phyloP scores from a whole-genome alignment of 2,113 vertebrate genomes.

The Formicarius rufipectus region DNA sequence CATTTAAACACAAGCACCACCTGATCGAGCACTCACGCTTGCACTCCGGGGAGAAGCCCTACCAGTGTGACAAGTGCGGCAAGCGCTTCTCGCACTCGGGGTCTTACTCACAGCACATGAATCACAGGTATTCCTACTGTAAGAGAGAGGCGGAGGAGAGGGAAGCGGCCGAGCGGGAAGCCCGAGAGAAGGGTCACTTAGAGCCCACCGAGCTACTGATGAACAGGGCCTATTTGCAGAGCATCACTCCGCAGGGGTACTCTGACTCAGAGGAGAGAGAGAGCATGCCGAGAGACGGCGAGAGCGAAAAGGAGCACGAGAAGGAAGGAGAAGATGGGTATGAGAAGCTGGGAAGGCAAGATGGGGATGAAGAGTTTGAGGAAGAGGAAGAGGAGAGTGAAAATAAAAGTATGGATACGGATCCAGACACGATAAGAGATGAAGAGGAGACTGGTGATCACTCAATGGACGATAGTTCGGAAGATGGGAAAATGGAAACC shows the following conservation, averaged over 20 bases:
- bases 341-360: conserved; percentile 88
- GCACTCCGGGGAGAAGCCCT: conserved; percentile 98
- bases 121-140: conserved; percentile 99
- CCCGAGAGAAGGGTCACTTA: conserved; percentile 93
- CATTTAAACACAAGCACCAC: conserved; percentile 99
- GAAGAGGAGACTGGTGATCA: conserved; percentile 97
- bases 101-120: conserved; percentile 99
- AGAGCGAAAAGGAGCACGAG: conserved; percentile 88
- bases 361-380: conserved; percentile 92
- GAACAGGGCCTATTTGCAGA: conserved; percentile 96
- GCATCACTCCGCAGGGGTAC: conserved; percentile 93
- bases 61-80: conserved; percentile 98
- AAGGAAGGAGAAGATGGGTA: conserved; percentile 91
- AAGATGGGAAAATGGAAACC: conserved; percentile 99
- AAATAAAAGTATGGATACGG: conserved; percentile 98
- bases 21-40: conserved; percentile 97
- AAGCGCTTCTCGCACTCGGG: conserved; percentile 99
- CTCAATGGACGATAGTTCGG: conserved; percentile 98
- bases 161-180: conserved; percentile 95
- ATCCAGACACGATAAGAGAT: conserved; percentile 96
- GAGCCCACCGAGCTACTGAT: conserved; percentile 97
- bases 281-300: conserved; percentile 88
- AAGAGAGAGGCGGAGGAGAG: conserved; percentile 98
- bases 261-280: conserved; percentile 94
- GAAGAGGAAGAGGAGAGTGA: conserved; percentile 96